phyloP scores from a whole-genome alignment of 1,140 invertebrate species.

The Heliothis virescens region DNA sequence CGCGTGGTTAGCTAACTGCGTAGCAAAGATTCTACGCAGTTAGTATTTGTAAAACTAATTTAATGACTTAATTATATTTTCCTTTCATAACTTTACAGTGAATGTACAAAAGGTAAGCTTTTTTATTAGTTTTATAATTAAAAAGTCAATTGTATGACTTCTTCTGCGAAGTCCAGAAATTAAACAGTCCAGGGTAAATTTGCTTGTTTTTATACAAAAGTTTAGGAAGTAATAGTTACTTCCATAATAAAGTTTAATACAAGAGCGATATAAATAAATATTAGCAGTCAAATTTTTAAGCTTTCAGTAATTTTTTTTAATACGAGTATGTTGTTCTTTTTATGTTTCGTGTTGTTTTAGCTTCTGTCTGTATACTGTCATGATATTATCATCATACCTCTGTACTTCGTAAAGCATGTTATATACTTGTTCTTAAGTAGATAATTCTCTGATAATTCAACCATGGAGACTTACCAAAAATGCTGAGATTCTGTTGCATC shows the following conservation, averaged over 20 bases:
- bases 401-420: too few relatives aligned
- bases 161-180: not conserved
- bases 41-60: not conserved
- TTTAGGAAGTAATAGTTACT: not conserved
- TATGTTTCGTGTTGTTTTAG: too few relatives aligned
- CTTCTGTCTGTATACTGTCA: too few relatives aligned
- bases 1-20: too few relatives aligned
- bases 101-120: constrained; percentile 9
- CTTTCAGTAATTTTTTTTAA: too few relatives aligned
- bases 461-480: too few relatives aligned
- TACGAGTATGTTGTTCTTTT: not conserved
- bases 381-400: too few relatives aligned
- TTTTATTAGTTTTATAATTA: not conserved
- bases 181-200: not conserved
- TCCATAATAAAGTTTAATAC: not conserved
- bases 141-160: not conserved
- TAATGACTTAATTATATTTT: not conserved
- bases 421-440: too few relatives aligned
- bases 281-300: not conserved
- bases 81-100: constrained; percentile 6
- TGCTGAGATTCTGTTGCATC: too few relatives aligned
- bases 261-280: not conserved
- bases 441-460: too few relatives aligned
- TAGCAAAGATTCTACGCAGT: not conserved
- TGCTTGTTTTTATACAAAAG: not conserved